These are phyloP conservation scores for Pterobdella sp. DNA, from an alignment of 2,888 invertebrate genomes.

Conservation along the genomic window DNA sequence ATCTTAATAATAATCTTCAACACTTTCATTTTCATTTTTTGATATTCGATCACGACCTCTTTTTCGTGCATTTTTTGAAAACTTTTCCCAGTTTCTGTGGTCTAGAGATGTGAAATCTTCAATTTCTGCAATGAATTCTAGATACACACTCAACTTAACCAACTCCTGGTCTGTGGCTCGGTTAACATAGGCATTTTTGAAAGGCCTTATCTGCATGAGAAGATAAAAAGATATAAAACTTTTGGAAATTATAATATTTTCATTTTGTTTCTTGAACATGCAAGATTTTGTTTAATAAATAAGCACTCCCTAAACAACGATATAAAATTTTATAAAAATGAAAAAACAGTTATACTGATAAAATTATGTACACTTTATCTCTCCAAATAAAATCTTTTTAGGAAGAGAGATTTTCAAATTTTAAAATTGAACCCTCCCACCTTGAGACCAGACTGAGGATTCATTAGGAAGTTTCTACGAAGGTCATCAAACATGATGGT, in stretches of 20 bases:
- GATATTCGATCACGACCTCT: not conserved
- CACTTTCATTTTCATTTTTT: not conserved
- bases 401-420: no score
- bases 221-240: no score
- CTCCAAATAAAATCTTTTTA: no score
- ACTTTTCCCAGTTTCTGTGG: constrained; percentile 79
- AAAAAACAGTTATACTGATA: no score
- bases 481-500: constrained; percentile 98
- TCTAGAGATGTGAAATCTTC: constrained; percentile 76
- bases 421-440: constrained; percentile 40
- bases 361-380: no score
- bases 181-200: constrained; percentile 80
- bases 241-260: no score
- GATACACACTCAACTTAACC: constrained; percentile 67
- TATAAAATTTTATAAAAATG: no score
- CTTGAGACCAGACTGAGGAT: constrained; percentile 81
- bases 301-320: no score
- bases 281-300: no score
- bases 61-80: constrained; percentile 22
- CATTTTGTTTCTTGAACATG: no score
- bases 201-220: constrained; percentile 64
- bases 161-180: constrained; percentile 75
- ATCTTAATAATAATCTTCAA: not conserved
- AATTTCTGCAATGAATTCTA: constrained; percentile 70
- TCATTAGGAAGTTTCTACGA: constrained; percentile 90